Percentiles rank a stretch among this genome's conserved stretches.
Conservation (phyloP, 2,113 vertebrate genomes). For the Pterocles gutturalis region DNA sequence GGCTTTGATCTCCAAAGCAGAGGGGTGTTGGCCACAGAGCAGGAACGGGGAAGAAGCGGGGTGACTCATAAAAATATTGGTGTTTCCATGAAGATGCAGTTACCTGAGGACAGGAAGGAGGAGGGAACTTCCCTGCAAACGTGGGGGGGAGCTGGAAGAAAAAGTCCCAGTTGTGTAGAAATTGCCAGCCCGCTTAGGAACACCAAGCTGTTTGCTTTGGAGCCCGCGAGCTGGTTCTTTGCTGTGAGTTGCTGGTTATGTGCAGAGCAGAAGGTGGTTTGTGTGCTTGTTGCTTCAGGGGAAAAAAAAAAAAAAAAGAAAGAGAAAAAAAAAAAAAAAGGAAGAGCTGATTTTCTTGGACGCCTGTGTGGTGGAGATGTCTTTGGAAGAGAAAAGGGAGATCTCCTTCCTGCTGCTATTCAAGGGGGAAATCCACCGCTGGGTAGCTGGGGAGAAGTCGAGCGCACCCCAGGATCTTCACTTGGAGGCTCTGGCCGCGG, state of each 20-base stretch:
- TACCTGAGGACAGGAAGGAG: conserved; percentile 65
- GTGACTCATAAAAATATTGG: conserved; percentile 56
- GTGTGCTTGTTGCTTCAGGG: conserved; percentile 36
- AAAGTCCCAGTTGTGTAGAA: not conserved
- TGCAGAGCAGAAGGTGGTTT: conserved; percentile 50
- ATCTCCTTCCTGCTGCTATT: not conserved
- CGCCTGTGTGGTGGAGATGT: not conserved
- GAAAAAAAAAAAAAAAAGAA: not conserved
- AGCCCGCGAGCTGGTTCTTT: not conserved
- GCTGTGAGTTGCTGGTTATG: conserved; percentile 5
- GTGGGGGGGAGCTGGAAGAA: not conserved
- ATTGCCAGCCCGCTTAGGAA: conserved; percentile 18
- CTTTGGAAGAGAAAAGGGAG: not conserved
- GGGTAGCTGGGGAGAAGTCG: not conserved
- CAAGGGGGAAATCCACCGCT: not conserved
- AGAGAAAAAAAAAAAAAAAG: not conserved
- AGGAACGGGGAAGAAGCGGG: not conserved
- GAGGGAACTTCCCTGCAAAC: not conserved
- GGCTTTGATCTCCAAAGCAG: conserved; percentile 34
- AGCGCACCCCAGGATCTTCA: rapidly evolving
- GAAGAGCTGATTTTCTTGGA: not conserved
- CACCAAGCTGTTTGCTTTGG: conserved; percentile 29
- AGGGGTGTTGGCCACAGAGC: conserved; percentile 30
- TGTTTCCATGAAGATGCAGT: conserved; percentile 66
- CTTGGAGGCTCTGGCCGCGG: rapidly evolving